A percentile compares a stretch with the other conserved stretches of the same genome.
Evolutionary conservation across 2,888 invertebrate genomes (phyloP).

Genomic region (Lamellibrachia satsuma): DNA sequence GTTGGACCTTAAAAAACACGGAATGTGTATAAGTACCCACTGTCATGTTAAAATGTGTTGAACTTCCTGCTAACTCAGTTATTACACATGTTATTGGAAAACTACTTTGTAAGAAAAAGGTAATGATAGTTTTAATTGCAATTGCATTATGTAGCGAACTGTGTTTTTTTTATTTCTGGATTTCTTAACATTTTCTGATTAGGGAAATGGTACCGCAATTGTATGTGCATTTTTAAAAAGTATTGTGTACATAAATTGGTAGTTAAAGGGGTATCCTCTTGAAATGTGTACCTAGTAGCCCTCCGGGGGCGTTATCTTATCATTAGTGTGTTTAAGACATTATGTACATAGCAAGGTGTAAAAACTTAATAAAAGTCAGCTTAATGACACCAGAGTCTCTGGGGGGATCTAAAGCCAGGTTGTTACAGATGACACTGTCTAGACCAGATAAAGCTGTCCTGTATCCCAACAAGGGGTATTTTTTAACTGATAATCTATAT

Average conservation of each 20-base stretch:
- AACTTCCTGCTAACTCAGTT: background rate
- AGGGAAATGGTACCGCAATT: background rate
- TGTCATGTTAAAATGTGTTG: background rate
- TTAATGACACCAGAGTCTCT: background rate
- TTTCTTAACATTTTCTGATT: too few relatives aligned
- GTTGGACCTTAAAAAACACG: too few relatives aligned
- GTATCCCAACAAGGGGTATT: background rate
- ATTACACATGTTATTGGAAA: background rate
- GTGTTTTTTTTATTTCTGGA: too few relatives aligned
- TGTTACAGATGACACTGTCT: background rate
- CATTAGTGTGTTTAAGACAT: conserved; percentile 10
- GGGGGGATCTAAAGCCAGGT: background rate
- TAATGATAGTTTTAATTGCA: background rate
- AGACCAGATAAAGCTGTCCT: background rate
- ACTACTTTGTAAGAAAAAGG: background rate
- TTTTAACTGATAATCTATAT: background rate
- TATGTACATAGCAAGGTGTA: background rate
- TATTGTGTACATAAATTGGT: background rate
- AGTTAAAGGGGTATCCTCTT: conserved; percentile 2
- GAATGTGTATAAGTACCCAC: background rate
- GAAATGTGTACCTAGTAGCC: background rate
- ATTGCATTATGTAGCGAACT: background rate
- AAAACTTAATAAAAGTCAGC: background rate
- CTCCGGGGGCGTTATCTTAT: background rate
- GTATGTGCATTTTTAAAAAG: background rate